Evolutionary conservation across 2,888 invertebrate genomes (phyloP).

Genomic region (Watsonalla cultraria): DNA sequence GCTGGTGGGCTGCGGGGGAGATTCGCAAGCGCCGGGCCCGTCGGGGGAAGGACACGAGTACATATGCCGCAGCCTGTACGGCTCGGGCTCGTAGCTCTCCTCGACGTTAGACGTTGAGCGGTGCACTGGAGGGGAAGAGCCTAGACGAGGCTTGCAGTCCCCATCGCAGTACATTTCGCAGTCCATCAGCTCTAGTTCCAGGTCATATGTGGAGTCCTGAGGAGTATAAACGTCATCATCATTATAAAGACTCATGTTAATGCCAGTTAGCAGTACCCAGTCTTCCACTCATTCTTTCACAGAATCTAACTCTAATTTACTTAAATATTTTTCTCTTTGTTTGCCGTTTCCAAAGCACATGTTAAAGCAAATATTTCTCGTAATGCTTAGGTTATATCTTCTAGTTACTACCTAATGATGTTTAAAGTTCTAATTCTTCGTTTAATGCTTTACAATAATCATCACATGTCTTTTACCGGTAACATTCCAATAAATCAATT

Average conservation of each 20-base stretch:
- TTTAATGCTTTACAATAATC: neutral
- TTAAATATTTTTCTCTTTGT: too few species aligned
- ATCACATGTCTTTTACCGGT: neutral
- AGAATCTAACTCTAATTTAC: too few species aligned
- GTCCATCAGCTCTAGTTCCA: slow-evolving; percentile 62
- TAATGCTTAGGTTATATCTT: too few species aligned
- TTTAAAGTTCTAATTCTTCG: neutral
- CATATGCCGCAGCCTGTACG: slow-evolving; percentile 49
- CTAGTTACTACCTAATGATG: too few species aligned
- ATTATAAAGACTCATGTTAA: neutral
- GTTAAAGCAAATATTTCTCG: too few species aligned
- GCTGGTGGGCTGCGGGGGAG: slow-evolving; percentile 90
- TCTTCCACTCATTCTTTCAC: too few species aligned
- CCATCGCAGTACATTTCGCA: slow-evolving; percentile 64
- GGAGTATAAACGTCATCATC: neutral
- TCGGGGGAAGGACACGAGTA: slow-evolving; percentile 46
- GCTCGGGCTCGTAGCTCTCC: slow-evolving; percentile 51
- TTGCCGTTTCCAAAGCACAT: too few species aligned
- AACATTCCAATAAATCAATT: too few species aligned
- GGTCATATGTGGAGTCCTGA: slow-evolving; percentile 58
- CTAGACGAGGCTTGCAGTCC: slow-evolving; percentile 58
- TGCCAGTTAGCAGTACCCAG: neutral
- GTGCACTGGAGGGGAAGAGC: slow-evolving; percentile 54
- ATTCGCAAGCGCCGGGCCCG: slow-evolving; percentile 59
- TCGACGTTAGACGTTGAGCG: slow-evolving; percentile 44